Conservation (phyloP, 1,140 invertebrate genomes). For the Triops cancriformis region DNA sequence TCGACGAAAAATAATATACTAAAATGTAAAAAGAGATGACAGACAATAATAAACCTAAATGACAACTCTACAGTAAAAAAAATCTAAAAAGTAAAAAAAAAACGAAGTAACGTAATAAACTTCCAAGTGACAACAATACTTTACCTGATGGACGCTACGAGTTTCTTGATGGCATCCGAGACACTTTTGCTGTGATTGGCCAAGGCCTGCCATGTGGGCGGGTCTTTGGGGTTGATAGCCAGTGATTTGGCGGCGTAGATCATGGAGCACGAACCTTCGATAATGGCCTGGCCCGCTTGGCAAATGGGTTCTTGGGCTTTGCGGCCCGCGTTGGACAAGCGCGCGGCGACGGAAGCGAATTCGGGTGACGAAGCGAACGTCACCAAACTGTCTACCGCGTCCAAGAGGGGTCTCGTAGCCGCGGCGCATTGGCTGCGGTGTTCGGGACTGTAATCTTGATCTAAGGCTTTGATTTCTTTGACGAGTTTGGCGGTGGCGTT, state of each 20-base stretch:
- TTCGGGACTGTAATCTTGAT: constrained; percentile 68
- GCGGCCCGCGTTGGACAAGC: constrained; percentile 69
- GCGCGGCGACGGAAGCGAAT: constrained; percentile 82
- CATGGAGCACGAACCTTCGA: constrained; percentile 79
- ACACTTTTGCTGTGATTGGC: constrained; percentile 89
- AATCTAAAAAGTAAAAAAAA: constrained; percentile 8
- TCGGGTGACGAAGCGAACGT: constrained; percentile 88
- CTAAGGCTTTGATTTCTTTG: constrained; percentile 86
- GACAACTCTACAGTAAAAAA: too few relatives aligned
- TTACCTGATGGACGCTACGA: constrained; percentile 78
- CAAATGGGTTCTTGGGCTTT: constrained; percentile 80
- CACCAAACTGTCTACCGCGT: constrained; percentile 86
- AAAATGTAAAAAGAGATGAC: too few relatives aligned
- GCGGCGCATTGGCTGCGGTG: constrained; percentile 65
- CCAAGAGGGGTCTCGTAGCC: constrained; percentile 74
- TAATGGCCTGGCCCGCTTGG: constrained; percentile 65
- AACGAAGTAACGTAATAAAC: neutral
- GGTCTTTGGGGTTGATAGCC: constrained; percentile 80
- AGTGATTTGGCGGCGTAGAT: constrained; percentile 81
- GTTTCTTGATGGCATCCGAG: constrained; percentile 88
- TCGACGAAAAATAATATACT: too few relatives aligned
- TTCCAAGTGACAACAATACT: constrained; percentile 25
- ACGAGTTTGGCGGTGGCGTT: constrained; percentile 90
- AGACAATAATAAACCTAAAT: too few relatives aligned
- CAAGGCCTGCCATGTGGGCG: constrained; percentile 84